Evolutionary conservation across 2,888 invertebrate species (phyloP), one percentile per base, ranked within the genome.

Genomic region (Eudasyphora cyanicolor): DNA sequence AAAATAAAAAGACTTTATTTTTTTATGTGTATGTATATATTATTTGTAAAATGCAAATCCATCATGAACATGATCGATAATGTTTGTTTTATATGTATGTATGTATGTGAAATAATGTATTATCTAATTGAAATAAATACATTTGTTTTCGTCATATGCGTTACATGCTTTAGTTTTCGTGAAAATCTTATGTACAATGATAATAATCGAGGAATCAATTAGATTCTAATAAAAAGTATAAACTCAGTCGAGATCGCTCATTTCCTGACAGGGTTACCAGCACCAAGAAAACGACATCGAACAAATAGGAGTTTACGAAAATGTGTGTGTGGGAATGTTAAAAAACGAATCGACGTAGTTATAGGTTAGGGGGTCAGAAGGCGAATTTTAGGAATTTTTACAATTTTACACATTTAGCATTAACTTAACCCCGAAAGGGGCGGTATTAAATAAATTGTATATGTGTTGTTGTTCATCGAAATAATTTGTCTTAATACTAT

Each of bases 181-280:
- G 14, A 73, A 19, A 64, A 35, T 32, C 12, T 19, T 83, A 80
- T 84, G 60, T 84, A 84, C 80, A 81, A 76, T 60, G 35, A 76
- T 21, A 75, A 51, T 71, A 35, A 49, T 73, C 73, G 67, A 60
- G 45, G 42, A 54, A 19, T 74, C 67, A 24, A 29, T 17, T n/a
- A n/a, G 17, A 49, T 80, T 62, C n/a, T 60, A 73, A 69, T 29
- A n/a, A 38, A 38, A 35, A 27, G 17, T 12, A 49, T 24, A 73
- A 54, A 57, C 67, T 73, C 49, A 51, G 32, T 70, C 70, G 80
- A 80, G 77, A 77, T 81, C 81, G 80, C 76, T 76, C 70, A 79
- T 81, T 49, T 42, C 54, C 29, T 76, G 78, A 79, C 81, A 81
- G 71, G 84, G 84, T 84, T 81, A 73, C 84, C 84, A 84, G 84